Conservation (phyloP, 2,113 vertebrate genomes). For the Oryzias curvinotus region DNA sequence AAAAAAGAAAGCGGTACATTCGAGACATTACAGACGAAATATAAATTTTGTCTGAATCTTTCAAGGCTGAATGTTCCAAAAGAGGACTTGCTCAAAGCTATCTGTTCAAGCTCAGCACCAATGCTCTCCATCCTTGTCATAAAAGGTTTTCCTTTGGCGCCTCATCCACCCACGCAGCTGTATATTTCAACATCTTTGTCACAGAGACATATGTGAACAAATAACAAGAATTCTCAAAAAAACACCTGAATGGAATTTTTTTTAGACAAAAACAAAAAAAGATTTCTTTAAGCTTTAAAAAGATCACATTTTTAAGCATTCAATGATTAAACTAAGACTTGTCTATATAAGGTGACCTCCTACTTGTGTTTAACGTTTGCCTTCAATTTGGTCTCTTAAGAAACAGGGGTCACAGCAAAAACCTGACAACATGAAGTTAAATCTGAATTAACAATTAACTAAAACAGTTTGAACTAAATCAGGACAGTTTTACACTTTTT, state of each 20-base stretch:
- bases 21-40: too few species aligned
- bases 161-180: constrained; percentile 51
- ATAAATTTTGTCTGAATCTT: too few species aligned
- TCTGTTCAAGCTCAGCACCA: not conserved
- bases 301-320: not conserved
- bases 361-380: too few species aligned
- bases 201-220: constrained; percentile 14
- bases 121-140: constrained; percentile 10
- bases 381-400: too few species aligned
- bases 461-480: not conserved
- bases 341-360: not conserved
- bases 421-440: not conserved
- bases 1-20: not conserved
- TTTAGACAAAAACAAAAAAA: not conserved
- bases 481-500: too few species aligned
- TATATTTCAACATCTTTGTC: constrained; percentile 46
- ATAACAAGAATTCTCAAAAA: constrained; percentile 3
- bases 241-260: not conserved
- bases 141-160: constrained; percentile 24
- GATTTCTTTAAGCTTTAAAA: not conserved
- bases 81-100: constrained; percentile 16
- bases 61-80: constrained; percentile 11
- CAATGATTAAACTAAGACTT: not conserved
- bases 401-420: not conserved
- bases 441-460: not conserved